These are phyloP conservation scores for Sinocyclocheilus anshuiensis DNA, from an alignment of 2,113 vertebrate species.

Conservation along the genomic window DNA sequence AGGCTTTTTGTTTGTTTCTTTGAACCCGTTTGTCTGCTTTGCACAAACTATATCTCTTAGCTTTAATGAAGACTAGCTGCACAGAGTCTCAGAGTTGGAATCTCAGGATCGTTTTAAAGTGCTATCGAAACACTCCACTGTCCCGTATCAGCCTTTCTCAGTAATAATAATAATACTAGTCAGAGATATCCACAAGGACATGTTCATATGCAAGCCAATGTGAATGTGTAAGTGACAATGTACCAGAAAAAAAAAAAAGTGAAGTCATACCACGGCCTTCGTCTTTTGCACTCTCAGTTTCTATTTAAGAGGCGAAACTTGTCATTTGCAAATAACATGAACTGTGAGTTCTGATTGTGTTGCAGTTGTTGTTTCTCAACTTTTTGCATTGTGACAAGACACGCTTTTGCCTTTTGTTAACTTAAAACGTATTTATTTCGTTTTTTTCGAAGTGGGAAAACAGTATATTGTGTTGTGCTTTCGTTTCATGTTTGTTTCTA, in stretches of 20 bases:
- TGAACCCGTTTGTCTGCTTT: slow-evolving; percentile 44
- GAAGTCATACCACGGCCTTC: slow-evolving; percentile 36
- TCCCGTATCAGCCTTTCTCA: too few species aligned
- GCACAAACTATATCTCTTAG: slow-evolving; percentile 59
- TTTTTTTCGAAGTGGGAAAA: slow-evolving; percentile 65
- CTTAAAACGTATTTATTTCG: slow-evolving; percentile 80
- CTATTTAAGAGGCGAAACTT: slow-evolving; percentile 40
- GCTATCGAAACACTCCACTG: slow-evolving; percentile 3
- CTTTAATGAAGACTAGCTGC: slow-evolving; percentile 66
- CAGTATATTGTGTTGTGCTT: slow-evolving; percentile 68
- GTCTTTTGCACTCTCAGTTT: slow-evolving; percentile 50
- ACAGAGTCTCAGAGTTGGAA: slow-evolving; percentile 56
- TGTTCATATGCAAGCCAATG: slow-evolving; percentile 34
- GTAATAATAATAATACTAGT: not conserved
- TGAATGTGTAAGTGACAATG: slow-evolving; percentile 51
- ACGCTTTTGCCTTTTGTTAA: slow-evolving; percentile 72
- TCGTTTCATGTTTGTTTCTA: slow-evolving; percentile 62
- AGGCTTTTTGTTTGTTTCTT: slow-evolving; percentile 58
- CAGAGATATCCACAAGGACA: slow-evolving; percentile 23
- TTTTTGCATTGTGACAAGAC: slow-evolving; percentile 52
- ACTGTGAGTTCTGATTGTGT: slow-evolving; percentile 32
- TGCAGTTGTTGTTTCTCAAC: slow-evolving; percentile 9
- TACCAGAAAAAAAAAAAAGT: slow-evolving; percentile 38
- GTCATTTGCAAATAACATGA: slow-evolving; percentile 19
- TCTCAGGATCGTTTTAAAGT: slow-evolving; percentile 55